Conservation (phyloP, 1,140 invertebrate genomes). For the Drosophila willistoni region DNA sequence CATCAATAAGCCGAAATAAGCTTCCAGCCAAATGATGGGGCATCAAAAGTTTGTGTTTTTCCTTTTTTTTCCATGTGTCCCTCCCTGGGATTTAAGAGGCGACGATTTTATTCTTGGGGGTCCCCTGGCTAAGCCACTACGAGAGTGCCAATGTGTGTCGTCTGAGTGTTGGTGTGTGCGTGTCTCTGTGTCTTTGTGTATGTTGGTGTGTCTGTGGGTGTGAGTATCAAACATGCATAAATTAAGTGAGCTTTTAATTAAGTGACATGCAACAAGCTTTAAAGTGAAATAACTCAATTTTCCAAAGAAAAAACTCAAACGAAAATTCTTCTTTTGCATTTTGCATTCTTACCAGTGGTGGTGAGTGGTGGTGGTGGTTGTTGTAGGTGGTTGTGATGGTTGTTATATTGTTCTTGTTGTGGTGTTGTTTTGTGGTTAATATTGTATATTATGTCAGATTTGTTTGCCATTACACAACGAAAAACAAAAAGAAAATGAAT, state of each 20-base stretch:
- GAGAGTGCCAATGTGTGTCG: slow-evolving; percentile 2
- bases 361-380: slow-evolving; percentile 33
- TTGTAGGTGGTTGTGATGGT: slow-evolving; percentile 22
- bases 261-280: slow-evolving; percentile 61
- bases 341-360: slow-evolving; percentile 78
- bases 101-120: slow-evolving; percentile 14
- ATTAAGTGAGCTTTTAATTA: slow-evolving; percentile 67
- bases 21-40: slow-evolving; percentile 58
- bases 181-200: slow-evolving; percentile 1
- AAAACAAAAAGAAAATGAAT: background rate
- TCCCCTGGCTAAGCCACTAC: slow-evolving; percentile 36
- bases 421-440: slow-evolving; percentile 26
- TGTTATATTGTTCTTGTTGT: slow-evolving; percentile 25
- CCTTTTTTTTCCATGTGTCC: slow-evolving; percentile 40
- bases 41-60: slow-evolving; percentile 47
- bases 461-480: slow-evolving; percentile 31
- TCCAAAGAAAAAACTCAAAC: slow-evolving; percentile 36
- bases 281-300: slow-evolving; percentile 26
- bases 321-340: slow-evolving; percentile 53
- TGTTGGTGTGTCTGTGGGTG: slow-evolving; percentile 30
- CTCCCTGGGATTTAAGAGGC: slow-evolving; percentile 47
- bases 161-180: slow-evolving; percentile 19
- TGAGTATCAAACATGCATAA: slow-evolving; percentile 35
- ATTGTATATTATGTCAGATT: slow-evolving; percentile 27
- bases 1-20: slow-evolving; percentile 76